These are phyloP conservation scores for Lycaon pictus DNA, from an alignment of 2,113 vertebrate genomes.

Conservation along the genomic window DNA sequence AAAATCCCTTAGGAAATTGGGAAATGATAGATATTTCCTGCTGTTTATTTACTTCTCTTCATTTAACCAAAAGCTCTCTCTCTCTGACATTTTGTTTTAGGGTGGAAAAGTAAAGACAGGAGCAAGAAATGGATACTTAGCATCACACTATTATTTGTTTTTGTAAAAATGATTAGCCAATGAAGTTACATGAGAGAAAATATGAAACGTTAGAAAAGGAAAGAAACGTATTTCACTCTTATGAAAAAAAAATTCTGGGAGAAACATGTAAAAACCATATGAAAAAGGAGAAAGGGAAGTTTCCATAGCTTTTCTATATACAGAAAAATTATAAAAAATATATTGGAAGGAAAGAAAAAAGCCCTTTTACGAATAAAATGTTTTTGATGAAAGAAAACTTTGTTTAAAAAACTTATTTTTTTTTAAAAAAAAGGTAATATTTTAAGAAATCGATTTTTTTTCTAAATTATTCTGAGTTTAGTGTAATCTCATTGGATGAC, in stretches of 20 bases:
- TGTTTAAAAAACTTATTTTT: background rate
- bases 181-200: background rate
- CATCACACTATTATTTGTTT: background rate
- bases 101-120: background rate
- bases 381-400: conserved; percentile 6
- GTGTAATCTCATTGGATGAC: background rate
- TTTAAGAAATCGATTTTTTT: background rate
- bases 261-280: background rate
- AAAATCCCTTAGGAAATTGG: background rate
- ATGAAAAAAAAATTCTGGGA: background rate
- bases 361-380: background rate
- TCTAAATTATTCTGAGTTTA: background rate
- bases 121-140: background rate
- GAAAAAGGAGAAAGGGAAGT: background rate
- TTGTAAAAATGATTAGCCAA: background rate
- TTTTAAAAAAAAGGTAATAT: background rate
- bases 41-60: background rate
- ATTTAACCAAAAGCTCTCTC: background rate
- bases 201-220: background rate
- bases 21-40: background rate
- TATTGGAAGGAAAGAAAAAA: background rate
- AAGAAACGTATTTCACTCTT: background rate
- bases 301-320: background rate
- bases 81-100: background rate
- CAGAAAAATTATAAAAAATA: background rate